Evolutionary conservation across 64 coral and sea anemone genomes (phyloP), one percentile per base, ranked within the genome.

Genomic region (Actinia tenebrosa): DNA sequence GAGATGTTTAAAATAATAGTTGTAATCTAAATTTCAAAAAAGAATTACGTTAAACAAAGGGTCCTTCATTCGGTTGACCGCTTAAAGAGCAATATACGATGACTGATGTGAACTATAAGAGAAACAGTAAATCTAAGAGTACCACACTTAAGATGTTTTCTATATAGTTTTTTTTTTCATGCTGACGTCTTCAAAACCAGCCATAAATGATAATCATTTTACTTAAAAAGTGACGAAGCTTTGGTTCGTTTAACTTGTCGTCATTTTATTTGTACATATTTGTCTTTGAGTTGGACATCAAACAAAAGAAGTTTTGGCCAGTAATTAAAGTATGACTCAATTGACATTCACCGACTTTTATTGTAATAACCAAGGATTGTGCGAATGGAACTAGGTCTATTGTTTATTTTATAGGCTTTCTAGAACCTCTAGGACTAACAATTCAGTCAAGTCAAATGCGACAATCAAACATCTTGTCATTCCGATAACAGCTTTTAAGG

Each of bases 21-120:
- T 66, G 22, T 37, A 27, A 72, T 27, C 23, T 72, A 11, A 72
- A 72, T 26, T 75, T 75, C n/a, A 66, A 66, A 75, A 37, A 75
- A 75, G 69, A 26, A 75, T 75, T 75, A 75, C 69, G 37, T 75
- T n/a, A 75, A 75, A 75, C 69, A 75, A 75, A 75, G 69, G 25
- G 69, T 42, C 10, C 27, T 42, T 75, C 27, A 75, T 13, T 75
- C 23, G 20, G 69, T 10, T 69, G 69, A 75, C 69, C 10, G 69
- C 69, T 75, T 26, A 75, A 75, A 75, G 25, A 66, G 63, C 19
- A 66, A n/a, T 66, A 37, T 37, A 66, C 63, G 42, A 75, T 27
- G 69, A 75, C 10, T 75, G 27, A 75, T 75, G 69, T 42, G 69
- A 75, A 42, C 25, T 75, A 75, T 15, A 14, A 75, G 25, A 11